These are phyloP conservation scores for Cervus canadensis DNA, from an alignment of 2,113 vertebrate genomes.

Conservation along the genomic window DNA sequence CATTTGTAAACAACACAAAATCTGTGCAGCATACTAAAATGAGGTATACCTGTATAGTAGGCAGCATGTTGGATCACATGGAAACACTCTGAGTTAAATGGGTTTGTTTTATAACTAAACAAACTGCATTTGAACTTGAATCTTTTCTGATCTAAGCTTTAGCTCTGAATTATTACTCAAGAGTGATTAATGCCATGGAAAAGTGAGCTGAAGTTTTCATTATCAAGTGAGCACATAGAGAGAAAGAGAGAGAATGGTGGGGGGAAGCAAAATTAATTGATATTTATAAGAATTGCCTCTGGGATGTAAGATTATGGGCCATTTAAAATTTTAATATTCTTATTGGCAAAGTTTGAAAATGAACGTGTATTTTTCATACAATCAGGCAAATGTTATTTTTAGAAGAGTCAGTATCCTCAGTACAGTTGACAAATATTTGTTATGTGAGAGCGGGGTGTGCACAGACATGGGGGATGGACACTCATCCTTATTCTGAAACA, in stretches of 20 bases:
- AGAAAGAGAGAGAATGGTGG: background rate
- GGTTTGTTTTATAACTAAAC: background rate
- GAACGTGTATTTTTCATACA: background rate
- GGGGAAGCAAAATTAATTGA: background rate
- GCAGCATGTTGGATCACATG: background rate
- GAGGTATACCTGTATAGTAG: background rate
- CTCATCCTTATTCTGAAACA: background rate
- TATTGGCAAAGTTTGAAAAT: slow-evolving; percentile 18
- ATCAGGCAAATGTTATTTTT: background rate
- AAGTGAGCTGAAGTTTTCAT: background rate
- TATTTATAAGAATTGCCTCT: background rate
- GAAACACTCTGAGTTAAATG: background rate
- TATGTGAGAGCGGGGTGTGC: background rate
- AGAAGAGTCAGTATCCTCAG: background rate
- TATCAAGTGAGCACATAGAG: background rate
- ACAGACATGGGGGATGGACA: background rate
- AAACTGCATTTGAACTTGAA: background rate
- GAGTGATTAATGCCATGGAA: background rate
- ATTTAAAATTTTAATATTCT: background rate
- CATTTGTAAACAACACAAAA: background rate
- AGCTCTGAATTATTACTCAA: background rate
- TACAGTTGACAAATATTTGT: background rate
- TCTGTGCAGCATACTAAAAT: background rate
- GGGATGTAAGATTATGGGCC: background rate
- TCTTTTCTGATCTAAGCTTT: background rate